phyloP scores from a whole-genome alignment of 2,113 vertebrate genomes.

The Rhagologus leucostigma region DNA sequence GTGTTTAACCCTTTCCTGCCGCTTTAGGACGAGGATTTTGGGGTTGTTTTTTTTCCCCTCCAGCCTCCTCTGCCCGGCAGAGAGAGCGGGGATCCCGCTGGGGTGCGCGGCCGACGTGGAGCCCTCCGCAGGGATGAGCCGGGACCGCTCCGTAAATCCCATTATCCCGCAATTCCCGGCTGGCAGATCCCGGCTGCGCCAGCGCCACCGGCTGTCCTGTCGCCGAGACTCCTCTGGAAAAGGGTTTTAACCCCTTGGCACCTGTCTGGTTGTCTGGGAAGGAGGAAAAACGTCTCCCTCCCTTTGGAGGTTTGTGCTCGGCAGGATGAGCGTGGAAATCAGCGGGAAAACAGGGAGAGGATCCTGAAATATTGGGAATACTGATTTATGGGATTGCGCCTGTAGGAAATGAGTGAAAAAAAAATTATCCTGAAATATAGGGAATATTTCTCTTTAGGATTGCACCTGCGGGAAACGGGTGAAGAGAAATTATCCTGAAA shows the following conservation, averaged over 20 bases:
- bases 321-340: background rate
- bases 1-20: background rate
- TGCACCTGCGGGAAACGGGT: fast-evolving
- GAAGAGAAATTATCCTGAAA: background rate
- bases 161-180: background rate
- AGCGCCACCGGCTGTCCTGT: constrained; percentile 57
- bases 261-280: background rate
- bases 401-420: background rate
- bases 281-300: background rate
- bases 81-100: background rate
- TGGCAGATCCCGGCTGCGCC: background rate
- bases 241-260: background rate
- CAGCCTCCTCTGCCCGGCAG: no score
- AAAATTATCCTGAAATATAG: fast-evolving
- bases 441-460: background rate
- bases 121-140: background rate
- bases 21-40: background rate
- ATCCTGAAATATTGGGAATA: no score
- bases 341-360: background rate
- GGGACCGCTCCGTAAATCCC: constrained; percentile 5
- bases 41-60: background rate
- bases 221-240: background rate
- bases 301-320: background rate
- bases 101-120: no score
- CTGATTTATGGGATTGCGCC: background rate